These are phyloP conservation scores for Euwallacea fornicatus DNA, from an alignment of 1,140 invertebrate genomes.

Conservation along the genomic window DNA sequence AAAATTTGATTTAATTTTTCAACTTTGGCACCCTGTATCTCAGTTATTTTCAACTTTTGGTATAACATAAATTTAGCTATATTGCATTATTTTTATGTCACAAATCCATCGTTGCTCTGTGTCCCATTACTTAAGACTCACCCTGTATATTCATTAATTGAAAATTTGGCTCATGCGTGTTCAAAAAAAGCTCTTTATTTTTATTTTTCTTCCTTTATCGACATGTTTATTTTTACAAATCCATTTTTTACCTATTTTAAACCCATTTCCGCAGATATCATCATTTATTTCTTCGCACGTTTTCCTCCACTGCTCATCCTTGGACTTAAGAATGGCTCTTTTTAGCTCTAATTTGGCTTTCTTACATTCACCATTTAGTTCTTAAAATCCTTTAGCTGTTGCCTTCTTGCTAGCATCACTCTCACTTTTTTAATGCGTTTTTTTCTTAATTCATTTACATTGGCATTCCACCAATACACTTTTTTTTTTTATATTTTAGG, in stretches of 20 bases:
- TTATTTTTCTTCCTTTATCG: neutral
- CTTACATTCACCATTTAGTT: neutral
- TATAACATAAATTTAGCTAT: too few species aligned
- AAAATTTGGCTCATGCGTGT: neutral
- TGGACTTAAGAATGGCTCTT: neutral
- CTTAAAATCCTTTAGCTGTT: neutral
- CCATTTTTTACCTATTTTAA: neutral
- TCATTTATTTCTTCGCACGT: neutral
- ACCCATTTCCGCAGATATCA: neutral
- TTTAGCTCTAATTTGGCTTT: neutral
- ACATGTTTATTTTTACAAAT: neutral
- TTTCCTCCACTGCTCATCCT: neutral
- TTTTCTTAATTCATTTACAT: neutral
- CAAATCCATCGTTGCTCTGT: too few species aligned
- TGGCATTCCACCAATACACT: constrained; percentile 7
- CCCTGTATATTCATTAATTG: neutral
- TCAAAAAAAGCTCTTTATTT: neutral
- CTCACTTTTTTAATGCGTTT: neutral
- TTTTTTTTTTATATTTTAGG: too few species aligned
- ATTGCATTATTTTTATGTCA: too few species aligned
- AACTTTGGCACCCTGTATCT: too few species aligned
- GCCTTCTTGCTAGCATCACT: neutral
- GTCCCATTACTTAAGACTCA: too few species aligned
- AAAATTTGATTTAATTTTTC: too few species aligned
- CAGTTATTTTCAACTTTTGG: too few species aligned